Evolutionary conservation across 2,888 invertebrate species (phyloP).

Genomic region (Microplitis deprimator): DNA sequence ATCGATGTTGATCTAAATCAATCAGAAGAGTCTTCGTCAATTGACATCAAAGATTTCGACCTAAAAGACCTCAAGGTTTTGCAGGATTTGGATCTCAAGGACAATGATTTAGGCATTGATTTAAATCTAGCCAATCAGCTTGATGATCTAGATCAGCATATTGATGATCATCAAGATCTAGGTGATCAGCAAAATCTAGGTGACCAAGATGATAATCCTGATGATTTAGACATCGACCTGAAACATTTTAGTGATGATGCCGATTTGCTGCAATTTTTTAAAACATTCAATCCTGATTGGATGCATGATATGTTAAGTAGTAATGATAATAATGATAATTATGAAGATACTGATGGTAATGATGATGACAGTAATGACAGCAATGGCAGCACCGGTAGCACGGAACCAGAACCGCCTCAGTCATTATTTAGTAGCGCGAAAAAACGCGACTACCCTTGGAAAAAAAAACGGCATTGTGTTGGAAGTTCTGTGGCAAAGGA

Average conservation of each 20-base stretch:
- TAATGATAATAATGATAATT: slow-evolving; percentile 36
- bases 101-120: neutral
- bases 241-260: slow-evolving; percentile 30
- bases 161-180: slow-evolving; percentile 55
- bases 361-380: slow-evolving; percentile 62
- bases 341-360: slow-evolving; percentile 64
- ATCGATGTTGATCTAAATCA: slow-evolving; percentile 54
- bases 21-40: too few species aligned
- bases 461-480: slow-evolving; percentile 55
- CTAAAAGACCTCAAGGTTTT: too few species aligned
- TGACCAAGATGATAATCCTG: slow-evolving; percentile 54
- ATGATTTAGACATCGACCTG: slow-evolving; percentile 31
- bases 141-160: neutral
- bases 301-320: slow-evolving; percentile 47
- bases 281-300: slow-evolving; percentile 61
- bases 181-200: slow-evolving; percentile 50
- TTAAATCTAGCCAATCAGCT: neutral
- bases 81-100: too few species aligned
- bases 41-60: too few species aligned
- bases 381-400: slow-evolving; percentile 53
- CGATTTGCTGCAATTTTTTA: slow-evolving; percentile 55
- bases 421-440: slow-evolving; percentile 68
- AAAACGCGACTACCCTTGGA: slow-evolving; percentile 72
- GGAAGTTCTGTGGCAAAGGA: neutral
- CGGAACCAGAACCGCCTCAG: slow-evolving; percentile 54